Evolutionary conservation across 2,888 invertebrate genomes (phyloP), one percentile per base, ranked within the genome.

Genomic region (Thera obeliscata): DNA sequence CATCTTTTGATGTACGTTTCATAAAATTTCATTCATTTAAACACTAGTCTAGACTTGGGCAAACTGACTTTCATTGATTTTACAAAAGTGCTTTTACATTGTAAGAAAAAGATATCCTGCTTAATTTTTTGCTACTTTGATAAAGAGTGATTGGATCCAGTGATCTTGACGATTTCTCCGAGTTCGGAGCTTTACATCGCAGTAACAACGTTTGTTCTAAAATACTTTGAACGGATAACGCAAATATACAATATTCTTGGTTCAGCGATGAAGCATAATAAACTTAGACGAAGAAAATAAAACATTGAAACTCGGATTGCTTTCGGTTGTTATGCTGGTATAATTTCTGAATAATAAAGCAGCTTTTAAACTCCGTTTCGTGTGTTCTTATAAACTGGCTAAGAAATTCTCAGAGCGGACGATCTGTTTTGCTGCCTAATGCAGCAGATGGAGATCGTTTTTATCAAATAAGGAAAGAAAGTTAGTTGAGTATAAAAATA

Each of bases 251-350:
- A 64, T 58, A 70, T 69, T 61, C 61, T 64, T 59, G 72, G 56
- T 68, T 65, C 56, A 62, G 59, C 72, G 59, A 67, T 58, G 57
- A 65, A 64, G 69, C 66, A 71, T 71, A 69, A 69, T 66, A 65
- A 71, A 70, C 70, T 73, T 71, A 73, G 62, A 66, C 69, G 70
- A 72, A 70, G 66, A 69, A 70, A 73, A 73, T 71, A 73, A 73
- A 74, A 74, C 68, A 71, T 69, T 71, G 70, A 72, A 74, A 74
- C 74, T 69, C 67, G 70, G 70, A 72, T 72, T 74, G 72, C 71
- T 72, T 72, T 72, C 69, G 70, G 70, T 65, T 74, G 72, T 74
- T 72, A 69, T 71, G 69, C 66, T 67, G 67, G 72, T 69, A 74
- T 74, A 71, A 72, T 74, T 72, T 72, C 66, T 60, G 71, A 71